Evolutionary conservation across 2,113 vertebrate species (phyloP).

Genomic region (Dasyurus viverrinus): DNA sequence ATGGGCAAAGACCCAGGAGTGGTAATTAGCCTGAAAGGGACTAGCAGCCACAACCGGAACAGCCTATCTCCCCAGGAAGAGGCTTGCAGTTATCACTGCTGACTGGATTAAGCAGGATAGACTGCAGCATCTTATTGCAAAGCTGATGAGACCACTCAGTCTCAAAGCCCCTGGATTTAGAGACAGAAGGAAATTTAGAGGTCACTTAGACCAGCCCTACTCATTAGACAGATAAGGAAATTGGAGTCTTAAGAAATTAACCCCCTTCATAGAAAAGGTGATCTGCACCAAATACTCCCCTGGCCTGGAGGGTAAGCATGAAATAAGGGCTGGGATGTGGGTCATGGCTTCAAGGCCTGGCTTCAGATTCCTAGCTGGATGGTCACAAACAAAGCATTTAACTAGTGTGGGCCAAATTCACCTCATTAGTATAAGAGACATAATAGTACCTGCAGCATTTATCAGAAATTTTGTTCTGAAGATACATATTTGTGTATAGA

Average conservation of each 20-base stretch:
- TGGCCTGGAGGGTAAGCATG: neutral
- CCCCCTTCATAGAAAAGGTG: neutral
- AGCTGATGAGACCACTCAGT: neutral
- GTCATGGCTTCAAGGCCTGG: neutral
- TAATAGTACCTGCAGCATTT: neutral
- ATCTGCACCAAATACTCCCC: neutral
- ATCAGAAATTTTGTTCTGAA: neutral
- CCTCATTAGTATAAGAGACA: neutral
- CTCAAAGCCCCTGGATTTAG: neutral
- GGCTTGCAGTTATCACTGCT: neutral
- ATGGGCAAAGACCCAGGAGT: slow-evolving; percentile 65
- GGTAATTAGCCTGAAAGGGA: slow-evolving; percentile 61
- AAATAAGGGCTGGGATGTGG: neutral
- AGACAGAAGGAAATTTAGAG: neutral
- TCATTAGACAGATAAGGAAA: neutral
- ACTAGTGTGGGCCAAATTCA: neutral
- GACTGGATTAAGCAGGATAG: neutral
- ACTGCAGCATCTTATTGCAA: neutral
- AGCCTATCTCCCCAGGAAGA: slow-evolving; percentile 9
- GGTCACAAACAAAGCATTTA: neutral
- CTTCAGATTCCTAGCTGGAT: neutral
- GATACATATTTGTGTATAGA: neutral
- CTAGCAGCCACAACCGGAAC: slow-evolving; percentile 18
- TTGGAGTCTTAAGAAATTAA: neutral
- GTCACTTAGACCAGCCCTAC: neutral